These are phyloP conservation scores for Epinotia ramella DNA, from an alignment of 2,888 invertebrate species.

Conservation along the genomic window DNA sequence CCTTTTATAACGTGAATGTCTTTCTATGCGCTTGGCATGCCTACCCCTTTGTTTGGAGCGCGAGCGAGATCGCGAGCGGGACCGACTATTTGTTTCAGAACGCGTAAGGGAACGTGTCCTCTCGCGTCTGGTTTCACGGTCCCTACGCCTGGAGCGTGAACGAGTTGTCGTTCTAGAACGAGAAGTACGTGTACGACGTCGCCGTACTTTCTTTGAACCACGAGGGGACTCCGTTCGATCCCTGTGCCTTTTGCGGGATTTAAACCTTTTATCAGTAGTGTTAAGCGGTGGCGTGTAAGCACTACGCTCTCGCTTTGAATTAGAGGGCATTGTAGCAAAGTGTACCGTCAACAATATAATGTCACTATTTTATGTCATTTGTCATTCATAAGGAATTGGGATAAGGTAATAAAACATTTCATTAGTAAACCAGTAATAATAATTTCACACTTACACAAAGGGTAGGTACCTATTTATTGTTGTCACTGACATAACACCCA, in stretches of 20 bases:
- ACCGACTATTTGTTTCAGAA: neutral
- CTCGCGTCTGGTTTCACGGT: neutral
- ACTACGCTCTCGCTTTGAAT: neutral
- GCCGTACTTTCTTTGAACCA: neutral
- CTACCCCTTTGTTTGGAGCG: neutral
- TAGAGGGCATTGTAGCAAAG: neutral
- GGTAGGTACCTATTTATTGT: no score
- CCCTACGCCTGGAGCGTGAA: neutral
- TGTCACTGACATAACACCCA: no score
- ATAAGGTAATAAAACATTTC: neutral
- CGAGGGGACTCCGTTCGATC: neutral
- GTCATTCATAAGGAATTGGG: neutral
- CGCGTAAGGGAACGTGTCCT: neutral
- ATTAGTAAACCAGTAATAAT: neutral
- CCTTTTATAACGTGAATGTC: neutral
- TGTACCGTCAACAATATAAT: neutral
- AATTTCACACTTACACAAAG: neutral
- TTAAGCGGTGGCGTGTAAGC: neutral
- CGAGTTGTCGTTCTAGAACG: neutral
- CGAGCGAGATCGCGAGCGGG: neutral
- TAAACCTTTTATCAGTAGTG: neutral
- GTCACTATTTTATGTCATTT: neutral
- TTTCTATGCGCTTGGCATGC: no score
- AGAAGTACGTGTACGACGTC: neutral
- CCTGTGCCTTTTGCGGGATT: neutral